A percentile compares a stretch with the other conserved stretches of the same genome.
Evolutionary conservation across 1,140 invertebrate genomes (phyloP).

Genomic region (Rhagoletis pomonella): DNA sequence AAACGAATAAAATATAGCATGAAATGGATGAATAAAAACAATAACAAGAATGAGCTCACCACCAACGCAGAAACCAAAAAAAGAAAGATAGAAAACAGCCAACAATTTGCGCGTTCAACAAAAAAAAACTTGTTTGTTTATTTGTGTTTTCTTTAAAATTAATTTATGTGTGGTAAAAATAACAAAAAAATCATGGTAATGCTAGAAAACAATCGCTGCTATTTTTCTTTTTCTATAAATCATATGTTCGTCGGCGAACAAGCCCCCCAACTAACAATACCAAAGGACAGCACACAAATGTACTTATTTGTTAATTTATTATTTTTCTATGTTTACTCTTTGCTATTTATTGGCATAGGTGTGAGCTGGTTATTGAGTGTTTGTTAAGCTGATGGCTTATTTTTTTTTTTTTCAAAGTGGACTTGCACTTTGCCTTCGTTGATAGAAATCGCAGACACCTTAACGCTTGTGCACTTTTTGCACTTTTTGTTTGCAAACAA

Average conservation of each 20-base stretch:
- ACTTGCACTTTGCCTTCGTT: background rate
- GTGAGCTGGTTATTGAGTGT: background rate
- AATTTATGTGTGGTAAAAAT: background rate
- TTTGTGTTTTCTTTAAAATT: background rate
- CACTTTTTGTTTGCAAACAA: too few species aligned
- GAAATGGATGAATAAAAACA: conserved; percentile 51
- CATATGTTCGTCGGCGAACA: background rate
- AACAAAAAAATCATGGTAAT: background rate
- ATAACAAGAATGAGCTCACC: conserved; percentile 52
- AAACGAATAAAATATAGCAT: conserved; percentile 30
- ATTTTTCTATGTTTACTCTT: background rate
- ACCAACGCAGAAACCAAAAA: background rate
- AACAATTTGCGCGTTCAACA: too few species aligned
- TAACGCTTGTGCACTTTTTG: too few species aligned
- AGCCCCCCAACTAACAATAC: conserved; percentile 3
- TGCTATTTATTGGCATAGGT: background rate
- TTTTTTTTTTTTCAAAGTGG: background rate
- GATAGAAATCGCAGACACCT: background rate
- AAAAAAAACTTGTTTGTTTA: background rate
- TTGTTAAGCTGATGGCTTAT: too few species aligned
- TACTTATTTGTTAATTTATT: background rate
- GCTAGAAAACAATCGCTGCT: background rate
- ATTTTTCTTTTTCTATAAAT: background rate
- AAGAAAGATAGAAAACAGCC: background rate
- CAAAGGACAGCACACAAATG: background rate